phyloP scores from a whole-genome alignment of 2,113 vertebrate genomes.

The Rhombomys opimus region DNA sequence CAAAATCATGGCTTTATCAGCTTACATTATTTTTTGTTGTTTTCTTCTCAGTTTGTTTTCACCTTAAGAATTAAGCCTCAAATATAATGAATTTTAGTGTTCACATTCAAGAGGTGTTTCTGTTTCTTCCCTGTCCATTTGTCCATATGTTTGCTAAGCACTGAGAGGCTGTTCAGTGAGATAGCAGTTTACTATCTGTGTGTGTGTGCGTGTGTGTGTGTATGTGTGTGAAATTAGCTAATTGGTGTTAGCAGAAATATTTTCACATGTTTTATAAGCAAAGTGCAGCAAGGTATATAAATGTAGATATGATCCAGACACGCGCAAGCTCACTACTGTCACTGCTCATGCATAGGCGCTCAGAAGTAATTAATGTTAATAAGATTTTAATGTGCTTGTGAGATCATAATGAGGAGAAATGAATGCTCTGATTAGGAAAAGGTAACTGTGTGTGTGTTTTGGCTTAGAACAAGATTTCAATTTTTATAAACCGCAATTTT shows the following conservation, averaged over 20 bases:
- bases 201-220: background rate
- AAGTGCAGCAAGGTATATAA: slow-evolving; percentile 92
- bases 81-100: slow-evolving; percentile 82
- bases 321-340: slow-evolving; percentile 85
- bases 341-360: slow-evolving; percentile 91
- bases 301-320: slow-evolving; percentile 92
- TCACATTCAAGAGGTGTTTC: slow-evolving; percentile 83
- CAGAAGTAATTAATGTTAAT: slow-evolving; percentile 94
- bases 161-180: slow-evolving; percentile 87
- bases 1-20: slow-evolving; percentile 81
- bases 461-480: slow-evolving; percentile 91
- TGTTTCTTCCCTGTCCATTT: slow-evolving; percentile 85
- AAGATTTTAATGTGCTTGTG: slow-evolving; percentile 94
- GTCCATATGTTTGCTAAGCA: slow-evolving; percentile 88
- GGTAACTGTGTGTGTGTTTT: slow-evolving; percentile 92
- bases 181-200: slow-evolving; percentile 85
- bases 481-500: slow-evolving; percentile 92
- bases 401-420: slow-evolving; percentile 94
- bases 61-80: slow-evolving; percentile 72
- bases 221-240: slow-evolving; percentile 89
- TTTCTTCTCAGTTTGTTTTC: slow-evolving; percentile 81
- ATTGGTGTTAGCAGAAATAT: slow-evolving; percentile 93
- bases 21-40: slow-evolving; percentile 73
- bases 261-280: slow-evolving; percentile 94
- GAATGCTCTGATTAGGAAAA: slow-evolving; percentile 94